Evolutionary conservation across 2,113 vertebrate genomes (phyloP), one percentile per base, ranked within the genome.

Genomic region (Cnemophilus loriae): DNA sequence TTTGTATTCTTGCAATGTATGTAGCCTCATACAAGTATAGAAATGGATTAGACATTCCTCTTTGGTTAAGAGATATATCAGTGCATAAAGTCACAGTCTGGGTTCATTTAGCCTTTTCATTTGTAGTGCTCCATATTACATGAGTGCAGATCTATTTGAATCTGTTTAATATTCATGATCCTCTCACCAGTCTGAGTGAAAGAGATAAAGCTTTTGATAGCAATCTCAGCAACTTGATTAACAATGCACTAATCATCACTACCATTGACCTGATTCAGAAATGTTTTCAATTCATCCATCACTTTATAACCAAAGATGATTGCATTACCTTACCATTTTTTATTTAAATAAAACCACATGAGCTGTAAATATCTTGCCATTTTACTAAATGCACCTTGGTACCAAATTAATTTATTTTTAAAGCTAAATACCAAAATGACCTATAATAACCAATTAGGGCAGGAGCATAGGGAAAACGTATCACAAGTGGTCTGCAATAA

Each of bases 371-470:
- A 98, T 97, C 97, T 92, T 97, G 96, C 96, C 95, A 97, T 98
- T 97, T 98, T 95, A 87, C 93, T 97, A 97, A 97, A 97, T 98
- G 96, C 95, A 98, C 96, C 97, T 98, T 97, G 97, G 82, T 93
- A 97, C 95, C 96, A 98, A 98, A 97, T 98, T 98, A 97, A 98
- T 98, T 97, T 98, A 97, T 98, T 98, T 98, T 98, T 98, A 97
- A 96, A 97, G 96, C 96, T 96, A 98, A 98, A 97, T 98, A 98
- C 97, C 96, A 97, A 98, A 98, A 97, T 98, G 98, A 98, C 99
- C 98, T 98, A 98, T 99, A 99, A 98, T 98, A 98, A 99, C 98
- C 98, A 98, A 98, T 98, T 99, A 99, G 98, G 94, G 96, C 95
- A 97, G 98, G 97, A 98, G 98, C 89, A 86, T 5, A 95, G 91